A percentile compares a stretch with the other conserved stretches of the same genome.
phyloP scores from a whole-genome alignment of 2,797 vertebrate genomes.

The Xenopus petersii region DNA sequence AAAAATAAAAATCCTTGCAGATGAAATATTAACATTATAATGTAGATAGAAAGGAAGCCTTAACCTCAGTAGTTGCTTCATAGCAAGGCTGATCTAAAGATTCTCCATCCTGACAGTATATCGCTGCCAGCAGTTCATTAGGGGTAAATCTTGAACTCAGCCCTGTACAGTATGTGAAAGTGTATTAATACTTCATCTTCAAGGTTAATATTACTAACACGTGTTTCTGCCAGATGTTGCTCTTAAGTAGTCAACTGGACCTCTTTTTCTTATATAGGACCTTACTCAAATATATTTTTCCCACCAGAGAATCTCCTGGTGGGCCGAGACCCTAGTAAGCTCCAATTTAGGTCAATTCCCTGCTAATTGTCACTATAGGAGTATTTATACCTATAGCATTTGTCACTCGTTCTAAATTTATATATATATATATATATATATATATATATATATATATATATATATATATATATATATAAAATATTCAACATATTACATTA shows the following conservation, averaged over 20 bases:
- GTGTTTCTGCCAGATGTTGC: neutral
- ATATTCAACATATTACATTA: too few species aligned
- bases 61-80: slow-evolving; percentile 8
- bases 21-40: neutral
- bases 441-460: too few species aligned
- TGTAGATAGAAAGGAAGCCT: slow-evolving; percentile 1
- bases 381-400: too few species aligned
- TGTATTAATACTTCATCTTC: neutral
- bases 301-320: too few species aligned
- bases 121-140: slow-evolving; percentile 1
- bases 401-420: too few species aligned
- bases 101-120: slow-evolving; percentile 2
- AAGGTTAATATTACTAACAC: neutral
- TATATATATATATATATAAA: too few species aligned
- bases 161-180: neutral
- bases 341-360: too few species aligned
- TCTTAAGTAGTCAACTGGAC: neutral
- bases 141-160: neutral
- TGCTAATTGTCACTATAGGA: too few species aligned
- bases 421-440: too few species aligned
- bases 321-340: too few species aligned
- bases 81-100: neutral
- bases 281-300: too few species aligned
- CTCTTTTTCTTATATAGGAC: neutral
- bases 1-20: neutral